Conservation (phyloP, 2,888 invertebrate genomes). For the Euplexia lucipara region DNA sequence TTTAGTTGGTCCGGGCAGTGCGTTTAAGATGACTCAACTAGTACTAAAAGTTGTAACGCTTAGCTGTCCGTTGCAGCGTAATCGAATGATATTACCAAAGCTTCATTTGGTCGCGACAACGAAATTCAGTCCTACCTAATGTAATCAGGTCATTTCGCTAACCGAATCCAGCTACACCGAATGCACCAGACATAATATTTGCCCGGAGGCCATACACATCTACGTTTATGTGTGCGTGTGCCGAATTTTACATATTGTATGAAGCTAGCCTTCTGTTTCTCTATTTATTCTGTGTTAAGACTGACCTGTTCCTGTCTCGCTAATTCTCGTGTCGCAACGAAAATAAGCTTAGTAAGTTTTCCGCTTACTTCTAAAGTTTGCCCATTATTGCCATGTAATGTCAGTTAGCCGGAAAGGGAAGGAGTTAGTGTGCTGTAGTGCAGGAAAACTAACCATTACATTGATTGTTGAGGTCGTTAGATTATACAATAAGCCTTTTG, state of each 20-base stretch:
- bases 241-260: neutral
- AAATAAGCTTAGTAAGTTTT: constrained; percentile 70
- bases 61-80: too few relatives aligned
- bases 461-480: constrained; percentile 57
- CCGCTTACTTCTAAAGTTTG: constrained; percentile 73
- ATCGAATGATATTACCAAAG: too few relatives aligned
- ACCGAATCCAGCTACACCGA: too few relatives aligned
- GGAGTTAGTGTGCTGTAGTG: constrained; percentile 66
- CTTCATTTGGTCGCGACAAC: too few relatives aligned
- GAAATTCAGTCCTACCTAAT: too few relatives aligned
- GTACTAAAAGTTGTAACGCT: too few relatives aligned
- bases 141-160: too few relatives aligned
- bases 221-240: neutral
- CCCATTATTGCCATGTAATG: constrained; percentile 79
- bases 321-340: constrained; percentile 67
- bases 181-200: too few relatives aligned
- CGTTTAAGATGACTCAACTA: too few relatives aligned
- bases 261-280: neutral
- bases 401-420: constrained; percentile 68
- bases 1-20: too few relatives aligned
- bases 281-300: neutral
- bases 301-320: constrained; percentile 37
- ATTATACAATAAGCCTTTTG: constrained; percentile 27
- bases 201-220: neutral
- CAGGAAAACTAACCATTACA: constrained; percentile 63